These are phyloP conservation scores for Campylomormyrus numenius DNA, from an alignment of 2,113 vertebrate genomes.

Conservation along the genomic window DNA sequence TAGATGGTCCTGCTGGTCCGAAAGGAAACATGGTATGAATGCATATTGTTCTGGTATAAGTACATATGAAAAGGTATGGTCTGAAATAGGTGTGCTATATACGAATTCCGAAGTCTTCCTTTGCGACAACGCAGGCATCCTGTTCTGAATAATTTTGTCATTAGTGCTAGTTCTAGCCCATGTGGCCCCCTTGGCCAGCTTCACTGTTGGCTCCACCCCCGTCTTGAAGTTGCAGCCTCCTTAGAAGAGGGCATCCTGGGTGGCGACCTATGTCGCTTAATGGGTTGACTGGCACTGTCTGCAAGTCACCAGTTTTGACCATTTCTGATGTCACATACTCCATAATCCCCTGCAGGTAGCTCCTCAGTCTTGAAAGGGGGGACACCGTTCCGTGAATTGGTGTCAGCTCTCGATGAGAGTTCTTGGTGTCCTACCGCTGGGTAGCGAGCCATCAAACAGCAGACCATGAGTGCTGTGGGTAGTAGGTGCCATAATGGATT, in stretches of 20 bases:
- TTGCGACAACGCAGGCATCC: neutral
- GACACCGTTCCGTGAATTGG: neutral
- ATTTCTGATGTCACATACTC: neutral
- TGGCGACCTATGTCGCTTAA: neutral
- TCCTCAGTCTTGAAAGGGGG: neutral
- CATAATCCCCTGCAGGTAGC: neutral
- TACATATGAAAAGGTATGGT: neutral
- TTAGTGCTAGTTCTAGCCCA: neutral
- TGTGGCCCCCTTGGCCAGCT: neutral
- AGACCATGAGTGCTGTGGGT: neutral
- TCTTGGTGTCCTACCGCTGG: neutral
- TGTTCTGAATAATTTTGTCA: neutral
- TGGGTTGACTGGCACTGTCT: neutral
- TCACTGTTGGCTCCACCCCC: neutral
- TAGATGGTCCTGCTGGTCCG: slow-evolving; percentile 84
- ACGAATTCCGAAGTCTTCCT: neutral
- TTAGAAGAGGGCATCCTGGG: neutral
- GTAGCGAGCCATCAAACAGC: neutral
- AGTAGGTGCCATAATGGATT: neutral
- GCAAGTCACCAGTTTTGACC: neutral
- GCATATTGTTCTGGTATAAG: neutral
- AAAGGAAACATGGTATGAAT: slow-evolving; percentile 88
- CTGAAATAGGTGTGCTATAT: neutral
- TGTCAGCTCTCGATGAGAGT: neutral
- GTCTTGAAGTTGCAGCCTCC: neutral